These are phyloP conservation scores for Rhynchotus rufescens DNA, from an alignment of 2,797 vertebrate genomes.

Conservation along the genomic window DNA sequence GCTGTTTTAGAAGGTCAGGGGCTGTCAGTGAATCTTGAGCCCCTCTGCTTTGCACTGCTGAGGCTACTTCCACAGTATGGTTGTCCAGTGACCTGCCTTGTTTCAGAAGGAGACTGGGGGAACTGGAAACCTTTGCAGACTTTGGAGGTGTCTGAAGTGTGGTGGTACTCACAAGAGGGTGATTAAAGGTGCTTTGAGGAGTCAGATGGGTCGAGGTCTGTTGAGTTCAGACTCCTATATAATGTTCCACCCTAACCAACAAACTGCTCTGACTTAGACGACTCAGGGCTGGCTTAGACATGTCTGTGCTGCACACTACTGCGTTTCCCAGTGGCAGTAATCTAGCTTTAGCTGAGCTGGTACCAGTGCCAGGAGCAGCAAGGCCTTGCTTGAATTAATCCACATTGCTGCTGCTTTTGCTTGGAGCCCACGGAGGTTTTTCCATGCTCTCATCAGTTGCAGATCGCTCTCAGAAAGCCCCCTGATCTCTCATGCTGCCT, in stretches of 20 bases:
- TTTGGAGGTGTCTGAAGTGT: background rate
- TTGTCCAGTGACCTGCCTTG: background rate
- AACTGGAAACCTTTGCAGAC: background rate
- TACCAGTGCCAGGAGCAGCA: background rate
- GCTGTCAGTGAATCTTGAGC: background rate
- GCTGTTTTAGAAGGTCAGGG: background rate
- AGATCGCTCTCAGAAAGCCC: background rate
- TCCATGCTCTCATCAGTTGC: background rate
- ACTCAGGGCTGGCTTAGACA: background rate
- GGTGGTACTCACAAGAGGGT: background rate
- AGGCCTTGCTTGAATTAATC: rapidly evolving
- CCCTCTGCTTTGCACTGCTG: background rate
- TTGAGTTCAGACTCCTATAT: background rate
- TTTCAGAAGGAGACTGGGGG: background rate
- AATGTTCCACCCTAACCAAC: background rate
- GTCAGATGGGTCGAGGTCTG: background rate
- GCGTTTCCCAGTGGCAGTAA: background rate
- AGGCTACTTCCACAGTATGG: background rate
- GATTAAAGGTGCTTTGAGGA: background rate
- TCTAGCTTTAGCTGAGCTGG: background rate
- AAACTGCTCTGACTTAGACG: background rate
- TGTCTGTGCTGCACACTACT: rapidly evolving
- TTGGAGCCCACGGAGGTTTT: background rate
- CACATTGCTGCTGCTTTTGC: background rate
- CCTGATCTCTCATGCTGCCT: background rate